phyloP scores from a whole-genome alignment of 1,140 invertebrate genomes.

The Brachionus paranguensis region DNA sequence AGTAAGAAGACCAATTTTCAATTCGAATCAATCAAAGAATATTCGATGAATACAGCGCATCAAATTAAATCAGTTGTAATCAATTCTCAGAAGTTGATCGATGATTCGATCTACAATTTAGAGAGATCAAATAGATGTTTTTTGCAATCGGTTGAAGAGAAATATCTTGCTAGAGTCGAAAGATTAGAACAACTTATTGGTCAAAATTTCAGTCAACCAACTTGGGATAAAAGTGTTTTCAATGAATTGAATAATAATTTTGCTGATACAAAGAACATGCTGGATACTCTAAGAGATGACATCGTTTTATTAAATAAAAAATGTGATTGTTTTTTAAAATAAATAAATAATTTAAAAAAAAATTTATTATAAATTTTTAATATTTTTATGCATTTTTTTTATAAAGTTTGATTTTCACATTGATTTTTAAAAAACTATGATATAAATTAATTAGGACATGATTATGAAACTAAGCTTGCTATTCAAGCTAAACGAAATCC shows the following conservation, averaged over 20 bases:
- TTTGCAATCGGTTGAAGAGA: not conserved
- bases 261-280: not conserved
- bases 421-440: too few species aligned
- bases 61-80: conserved; percentile 19
- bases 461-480: too few species aligned
- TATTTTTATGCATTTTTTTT: too few species aligned
- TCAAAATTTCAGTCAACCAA: not conserved
- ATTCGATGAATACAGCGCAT: conserved; percentile 1
- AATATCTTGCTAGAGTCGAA: not conserved
- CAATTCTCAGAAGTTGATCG: conserved; percentile 29
- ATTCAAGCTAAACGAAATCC: too few species aligned
- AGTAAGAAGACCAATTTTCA: conserved; percentile 34
- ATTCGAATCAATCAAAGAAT: conserved; percentile 37
- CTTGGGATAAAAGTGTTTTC: not conserved
- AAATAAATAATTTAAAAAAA: not conserved
- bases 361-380: too few species aligned
- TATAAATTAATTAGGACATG: too few species aligned
- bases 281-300: not conserved
- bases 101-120: conserved; percentile 24
- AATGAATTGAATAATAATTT: not conserved
- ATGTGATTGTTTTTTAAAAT: not conserved
- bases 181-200: not conserved
- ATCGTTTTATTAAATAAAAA: not conserved
- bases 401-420: too few species aligned
- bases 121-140: not conserved